Base-by-base conservation (phyloP, 2,888 invertebrate species). In the Latrodectus elegans region DNA sequence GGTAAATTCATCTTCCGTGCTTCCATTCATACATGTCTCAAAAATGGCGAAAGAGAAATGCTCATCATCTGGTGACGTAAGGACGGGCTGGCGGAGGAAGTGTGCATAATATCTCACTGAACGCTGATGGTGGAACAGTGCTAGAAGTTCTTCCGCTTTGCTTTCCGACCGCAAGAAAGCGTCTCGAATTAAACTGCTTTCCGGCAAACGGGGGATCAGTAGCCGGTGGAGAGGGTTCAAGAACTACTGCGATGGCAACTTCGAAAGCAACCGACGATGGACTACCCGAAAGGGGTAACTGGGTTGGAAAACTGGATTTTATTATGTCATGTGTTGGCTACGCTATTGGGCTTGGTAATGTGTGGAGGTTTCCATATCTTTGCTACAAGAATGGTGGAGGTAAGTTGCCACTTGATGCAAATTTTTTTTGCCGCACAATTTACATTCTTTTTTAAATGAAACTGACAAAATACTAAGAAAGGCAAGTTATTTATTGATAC, bases 281-380 rank as follows among this genome's bases (percentile, higher is more conserved):
- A 65, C 55, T 90, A 53, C 89, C 89, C 53, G 90, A 90, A 38
- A 88, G 90, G 68, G 90, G 90, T 15, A 90, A 90, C 77, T 90
- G 90, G 90, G 84, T 89, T 17, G 90, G 90, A 22, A 89, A 84
- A 71, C 82, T 90, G 81, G 90, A 90, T 89, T 90, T 90, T 81
- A 86, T 90, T 77, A 90, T 90, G 90, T 90, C 90, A 49, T 90
- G 90, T 82, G 89, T 90, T 64, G 90, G 90, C 17, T 90, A 90
- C 51, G 90, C 90, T 38, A 90, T 90, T 55, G 90, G 90, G 52
- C 88, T 90, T 10, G 90, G 90, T 12, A 90, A 90, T 72, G 90
- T 90, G n/a, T 90, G 90, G 90, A 86, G 90, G 70, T 90, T 90
- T 71, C 90, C 90, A 8, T 90, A 90, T 80, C 89, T 90, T 26